Conservation (phyloP, 1,140 invertebrate species). For the Nephila pilipes region DNA sequence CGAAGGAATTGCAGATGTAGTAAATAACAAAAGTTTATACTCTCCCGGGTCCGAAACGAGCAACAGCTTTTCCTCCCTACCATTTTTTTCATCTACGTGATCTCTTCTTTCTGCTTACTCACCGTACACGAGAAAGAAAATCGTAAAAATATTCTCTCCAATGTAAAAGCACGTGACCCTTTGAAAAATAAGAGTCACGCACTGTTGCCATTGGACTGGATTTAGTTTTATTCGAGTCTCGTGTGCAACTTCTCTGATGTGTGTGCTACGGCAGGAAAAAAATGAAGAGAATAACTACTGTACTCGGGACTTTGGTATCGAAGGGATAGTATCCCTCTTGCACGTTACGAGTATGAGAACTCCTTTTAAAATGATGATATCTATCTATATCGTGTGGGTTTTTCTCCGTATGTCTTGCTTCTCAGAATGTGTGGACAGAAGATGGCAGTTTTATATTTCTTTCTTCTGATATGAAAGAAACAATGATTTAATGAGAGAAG, state of each 20-base stretch:
- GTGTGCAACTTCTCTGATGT: slow-evolving; percentile 32
- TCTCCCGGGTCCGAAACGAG: slow-evolving; percentile 29
- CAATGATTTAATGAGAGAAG: not conserved
- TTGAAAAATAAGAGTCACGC: slow-evolving; percentile 68
- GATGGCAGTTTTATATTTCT: not conserved
- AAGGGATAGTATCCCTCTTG: not conserved
- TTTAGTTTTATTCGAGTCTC: slow-evolving; percentile 57
- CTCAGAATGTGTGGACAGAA: not conserved
- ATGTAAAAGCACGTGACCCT: slow-evolving; percentile 57
- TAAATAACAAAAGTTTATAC: slow-evolving; percentile 62
- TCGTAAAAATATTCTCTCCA: slow-evolving; percentile 50
- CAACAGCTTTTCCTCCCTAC: not conserved
- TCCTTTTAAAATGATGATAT: slow-evolving; percentile 41
- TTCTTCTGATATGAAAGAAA: not conserved
- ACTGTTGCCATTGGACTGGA: slow-evolving; percentile 54
- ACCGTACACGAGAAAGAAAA: not conserved
- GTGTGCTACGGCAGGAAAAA: not conserved
- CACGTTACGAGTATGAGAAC: slow-evolving; percentile 25
- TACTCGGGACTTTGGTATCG: not conserved
- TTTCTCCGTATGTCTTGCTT: not conserved
- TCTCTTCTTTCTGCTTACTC: slow-evolving; percentile 44
- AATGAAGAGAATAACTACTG: slow-evolving; percentile 10
- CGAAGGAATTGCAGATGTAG: slow-evolving; percentile 11
- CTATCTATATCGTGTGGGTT: not conserved
- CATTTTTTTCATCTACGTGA: slow-evolving; percentile 32